Base-by-base conservation (phyloP, 2,888 invertebrate genomes). In the Cosmorhoe ocellata region DNA sequence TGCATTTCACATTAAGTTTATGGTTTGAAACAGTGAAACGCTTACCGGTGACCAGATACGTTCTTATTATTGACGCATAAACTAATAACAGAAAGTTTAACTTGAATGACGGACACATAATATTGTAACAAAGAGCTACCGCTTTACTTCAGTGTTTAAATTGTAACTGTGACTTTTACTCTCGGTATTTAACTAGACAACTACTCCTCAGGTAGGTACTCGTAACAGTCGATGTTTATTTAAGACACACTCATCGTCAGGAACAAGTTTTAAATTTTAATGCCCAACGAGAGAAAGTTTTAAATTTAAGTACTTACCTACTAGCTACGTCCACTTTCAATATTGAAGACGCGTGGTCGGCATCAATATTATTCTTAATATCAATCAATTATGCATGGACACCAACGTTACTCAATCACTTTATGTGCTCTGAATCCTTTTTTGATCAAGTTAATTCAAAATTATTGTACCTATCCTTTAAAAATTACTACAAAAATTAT, bases 211-310 rank as follows among this genome's bases (percentile, higher is more conserved):
- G 13, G 13, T 32, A 40, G 46, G 39, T 18, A 18, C n/a, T n/a
- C 3, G 18, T 71, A 71, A 75, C 69, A 70, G 70, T 62, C 72
- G 64, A 81, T 79, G 78, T 75, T 78, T 77, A 79, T 77, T 82
- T 83, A 73, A 76, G 38, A 52, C 47, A 47, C 72, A 67, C 69
- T 74, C 77, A 79, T 66, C 75, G 79, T 73, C 61, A 74, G 76
- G 79, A 87, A 87, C 90, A 82, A 86, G 88, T 86, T 88, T 87
- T 76, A 84, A 85, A 90, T 89, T 83, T 87, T 78, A 88, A 87
- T 85, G 81, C 59, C 73, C 58, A 63, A 58, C 71, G 59, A 76
- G 88, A 79, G 89, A 90, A 90, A 89, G 90, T 83, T 66, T 52
- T n/a, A n/a, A n/a, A n/a, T 51, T 64, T 58, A 63, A 67, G 66